phyloP scores from a whole-genome alignment of 2,888 invertebrate species.

The Apeira syringaria region DNA sequence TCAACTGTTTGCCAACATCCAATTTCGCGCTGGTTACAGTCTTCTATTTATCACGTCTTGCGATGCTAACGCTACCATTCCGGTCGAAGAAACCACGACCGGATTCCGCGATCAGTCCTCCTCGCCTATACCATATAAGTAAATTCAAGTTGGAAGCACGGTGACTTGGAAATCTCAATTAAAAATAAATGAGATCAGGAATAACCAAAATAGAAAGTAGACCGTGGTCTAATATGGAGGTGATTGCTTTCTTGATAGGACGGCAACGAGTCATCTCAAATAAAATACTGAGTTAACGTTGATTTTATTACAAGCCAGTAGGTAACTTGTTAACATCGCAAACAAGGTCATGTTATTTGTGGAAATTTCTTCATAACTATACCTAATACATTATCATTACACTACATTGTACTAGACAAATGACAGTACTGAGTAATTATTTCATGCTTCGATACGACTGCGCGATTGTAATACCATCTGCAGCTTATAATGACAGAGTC shows the following conservation, averaged over 20 bases:
- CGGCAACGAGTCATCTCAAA: not conserved
- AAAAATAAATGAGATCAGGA: conserved; percentile 30
- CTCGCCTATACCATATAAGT: conserved; percentile 24
- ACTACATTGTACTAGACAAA: no score
- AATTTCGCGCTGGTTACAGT: conserved; percentile 48
- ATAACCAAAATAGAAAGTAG: conserved; percentile 30
- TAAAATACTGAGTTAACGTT: no score
- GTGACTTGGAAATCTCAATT: conserved; percentile 30
- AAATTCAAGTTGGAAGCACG: conserved; percentile 23
- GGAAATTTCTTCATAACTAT: no score
- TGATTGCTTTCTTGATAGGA: conserved; percentile 17
- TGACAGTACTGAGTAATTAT: no score
- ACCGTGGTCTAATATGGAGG: conserved; percentile 22
- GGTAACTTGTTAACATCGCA: no score
- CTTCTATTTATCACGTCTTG: conserved; percentile 41
- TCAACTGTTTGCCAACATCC: conserved; percentile 57
- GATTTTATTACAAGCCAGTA: no score
- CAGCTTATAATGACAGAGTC: no score
- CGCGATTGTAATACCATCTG: no score
- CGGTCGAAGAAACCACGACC: conserved; percentile 20
- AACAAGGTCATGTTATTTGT: no score
- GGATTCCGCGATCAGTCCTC: conserved; percentile 25
- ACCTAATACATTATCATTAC: no score
- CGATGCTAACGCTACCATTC: conserved; percentile 12
- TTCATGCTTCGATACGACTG: no score